Evolutionary conservation across 2,113 vertebrate genomes (phyloP).

Genomic region (Aegypius monachus): DNA sequence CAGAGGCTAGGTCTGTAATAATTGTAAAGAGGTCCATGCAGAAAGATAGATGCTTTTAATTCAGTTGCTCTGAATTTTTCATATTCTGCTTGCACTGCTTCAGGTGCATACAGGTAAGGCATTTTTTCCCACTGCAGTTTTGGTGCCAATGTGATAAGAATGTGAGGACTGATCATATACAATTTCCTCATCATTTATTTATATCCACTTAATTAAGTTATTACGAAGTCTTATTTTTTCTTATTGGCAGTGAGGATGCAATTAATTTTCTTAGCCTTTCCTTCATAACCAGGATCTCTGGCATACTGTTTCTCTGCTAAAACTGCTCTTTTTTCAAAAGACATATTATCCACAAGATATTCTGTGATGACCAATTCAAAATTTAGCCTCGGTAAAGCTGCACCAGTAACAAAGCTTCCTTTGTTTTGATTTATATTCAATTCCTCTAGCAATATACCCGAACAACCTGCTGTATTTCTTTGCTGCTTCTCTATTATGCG

Average conservation of each 20-base stretch:
- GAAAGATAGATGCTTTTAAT: conserved; percentile 30
- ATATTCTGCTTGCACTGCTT: not conserved
- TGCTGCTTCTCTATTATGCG: not conserved
- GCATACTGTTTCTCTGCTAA: not conserved
- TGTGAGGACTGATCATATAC: conserved; percentile 19
- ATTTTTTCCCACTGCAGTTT: not conserved
- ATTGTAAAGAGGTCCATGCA: not conserved
- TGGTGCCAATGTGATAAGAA: conserved; percentile 23
- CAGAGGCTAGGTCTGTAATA: not conserved
- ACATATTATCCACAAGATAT: not conserved
- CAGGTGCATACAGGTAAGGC: not conserved
- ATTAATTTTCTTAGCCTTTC: conserved; percentile 38
- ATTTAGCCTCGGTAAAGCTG: not conserved
- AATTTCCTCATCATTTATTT: conserved; percentile 22
- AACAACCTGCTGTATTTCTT: not conserved
- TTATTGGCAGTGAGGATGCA: not conserved
- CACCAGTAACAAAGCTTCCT: not conserved
- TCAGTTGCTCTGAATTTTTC: conserved; percentile 35
- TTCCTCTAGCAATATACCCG: not conserved
- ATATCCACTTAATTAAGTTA: conserved; percentile 59
- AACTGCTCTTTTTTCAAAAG: not conserved
- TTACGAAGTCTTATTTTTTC: not conserved
- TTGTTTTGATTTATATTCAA: not conserved
- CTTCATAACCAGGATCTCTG: conserved; percentile 14
- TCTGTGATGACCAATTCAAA: not conserved